Conservation (phyloP, 2,113 vertebrate genomes). For the Plecotus auritus region DNA sequence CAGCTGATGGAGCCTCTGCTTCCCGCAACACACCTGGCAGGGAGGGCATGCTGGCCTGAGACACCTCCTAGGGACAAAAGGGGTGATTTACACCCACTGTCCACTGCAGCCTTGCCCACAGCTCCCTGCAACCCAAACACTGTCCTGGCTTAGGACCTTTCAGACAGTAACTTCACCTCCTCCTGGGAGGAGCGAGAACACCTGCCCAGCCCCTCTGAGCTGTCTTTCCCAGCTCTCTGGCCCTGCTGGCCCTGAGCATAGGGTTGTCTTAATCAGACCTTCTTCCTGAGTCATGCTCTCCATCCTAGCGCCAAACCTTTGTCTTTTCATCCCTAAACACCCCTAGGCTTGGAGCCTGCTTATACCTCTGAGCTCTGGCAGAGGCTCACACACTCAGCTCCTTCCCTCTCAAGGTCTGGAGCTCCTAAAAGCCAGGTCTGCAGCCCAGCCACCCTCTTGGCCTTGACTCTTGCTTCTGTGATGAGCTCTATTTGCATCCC, state of each 20-base stretch:
- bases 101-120: not conserved
- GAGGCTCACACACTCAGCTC: not conserved
- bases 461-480: not conserved
- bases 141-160: not conserved
- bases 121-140: not conserved
- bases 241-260: not conserved
- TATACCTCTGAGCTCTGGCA: not conserved
- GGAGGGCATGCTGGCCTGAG: not conserved
- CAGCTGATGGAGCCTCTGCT: not conserved
- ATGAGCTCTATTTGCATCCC: constrained; percentile 31
- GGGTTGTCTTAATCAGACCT: not conserved
- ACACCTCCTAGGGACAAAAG: not conserved
- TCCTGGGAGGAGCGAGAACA: not conserved
- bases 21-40: not conserved
- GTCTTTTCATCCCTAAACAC: not conserved
- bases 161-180: not conserved
- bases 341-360: not conserved
- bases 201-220: not conserved
- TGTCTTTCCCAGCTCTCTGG: not conserved
- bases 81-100: not conserved
- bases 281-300: not conserved
- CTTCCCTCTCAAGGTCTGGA: not conserved
- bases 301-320: not conserved
- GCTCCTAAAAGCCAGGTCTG: not conserved
- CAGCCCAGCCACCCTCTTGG: not conserved